Percentiles rank a stretch among this genome's conserved stretches.
phyloP scores from a whole-genome alignment of 2,888 invertebrate species.

The Bedellia somnulentella region DNA sequence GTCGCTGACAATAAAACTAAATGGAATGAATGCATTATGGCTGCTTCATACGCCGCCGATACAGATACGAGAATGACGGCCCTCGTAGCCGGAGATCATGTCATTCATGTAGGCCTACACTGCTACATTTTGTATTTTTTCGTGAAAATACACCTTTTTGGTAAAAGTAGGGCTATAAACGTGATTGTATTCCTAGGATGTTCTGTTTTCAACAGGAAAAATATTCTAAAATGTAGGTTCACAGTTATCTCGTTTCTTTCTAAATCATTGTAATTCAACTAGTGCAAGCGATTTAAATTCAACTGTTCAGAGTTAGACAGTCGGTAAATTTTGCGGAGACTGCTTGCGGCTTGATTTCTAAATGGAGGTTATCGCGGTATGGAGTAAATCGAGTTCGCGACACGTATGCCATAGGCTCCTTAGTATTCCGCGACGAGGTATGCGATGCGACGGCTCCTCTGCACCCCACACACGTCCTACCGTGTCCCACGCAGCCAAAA shows the following conservation, averaged over 20 bases:
- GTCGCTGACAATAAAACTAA: slow-evolving; percentile 58
- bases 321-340: slow-evolving; percentile 46
- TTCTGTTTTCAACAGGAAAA: too few relatives aligned
- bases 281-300: too few relatives aligned
- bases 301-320: slow-evolving; percentile 40
- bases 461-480: slow-evolving; percentile 47
- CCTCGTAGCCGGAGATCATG: slow-evolving; percentile 33
- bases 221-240: too few relatives aligned
- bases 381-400: slow-evolving; percentile 52
- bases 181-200: too few relatives aligned
- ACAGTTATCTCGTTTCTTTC: too few relatives aligned
- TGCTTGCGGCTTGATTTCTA: slow-evolving; percentile 47
- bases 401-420: slow-evolving; percentile 52
- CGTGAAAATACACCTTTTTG: too few relatives aligned
- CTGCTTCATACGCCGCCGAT: slow-evolving; percentile 34
- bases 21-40: slow-evolving; percentile 58
- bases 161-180: too few relatives aligned
- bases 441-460: slow-evolving; percentile 36
- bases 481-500: slow-evolving; percentile 55
- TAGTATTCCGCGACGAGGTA: slow-evolving; percentile 25
- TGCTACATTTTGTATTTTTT: too few relatives aligned
- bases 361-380: slow-evolving; percentile 59
- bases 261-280: too few relatives aligned
- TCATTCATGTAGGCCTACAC: too few relatives aligned
- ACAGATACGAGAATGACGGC: slow-evolving; percentile 39